phyloP scores from a whole-genome alignment of 2,113 vertebrate genomes.

The Seriola rivoliana region DNA sequence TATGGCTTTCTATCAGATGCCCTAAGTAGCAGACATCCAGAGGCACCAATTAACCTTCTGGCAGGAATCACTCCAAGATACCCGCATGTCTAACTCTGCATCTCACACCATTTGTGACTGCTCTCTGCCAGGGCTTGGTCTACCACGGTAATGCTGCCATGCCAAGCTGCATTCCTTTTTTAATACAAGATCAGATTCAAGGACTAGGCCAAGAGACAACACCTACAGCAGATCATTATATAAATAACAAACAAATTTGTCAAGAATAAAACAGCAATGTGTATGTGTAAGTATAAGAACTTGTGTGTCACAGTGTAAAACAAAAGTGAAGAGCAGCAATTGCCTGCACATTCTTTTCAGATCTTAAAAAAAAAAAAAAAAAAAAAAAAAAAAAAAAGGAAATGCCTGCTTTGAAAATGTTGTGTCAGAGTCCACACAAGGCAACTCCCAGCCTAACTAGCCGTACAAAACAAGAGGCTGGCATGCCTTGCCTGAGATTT shows the following conservation, averaged over 20 bases:
- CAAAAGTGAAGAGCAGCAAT: constrained; percentile 15
- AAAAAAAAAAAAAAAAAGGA: constrained; percentile 29
- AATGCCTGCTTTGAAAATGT: constrained; percentile 41
- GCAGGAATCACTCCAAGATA: constrained; percentile 75
- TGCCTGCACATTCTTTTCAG: background rate
- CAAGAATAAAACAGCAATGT: constrained; percentile 17
- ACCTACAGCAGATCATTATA: constrained; percentile 5
- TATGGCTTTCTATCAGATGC: constrained; percentile 71
- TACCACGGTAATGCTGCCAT: constrained; percentile 36
- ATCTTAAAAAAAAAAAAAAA: background rate
- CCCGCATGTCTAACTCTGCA: constrained; percentile 64
- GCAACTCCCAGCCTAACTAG: constrained; percentile 73
- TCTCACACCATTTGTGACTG: constrained; percentile 69
- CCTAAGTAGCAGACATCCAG: constrained; percentile 75
- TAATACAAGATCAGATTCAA: constrained; percentile 69
- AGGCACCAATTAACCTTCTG: constrained; percentile 83
- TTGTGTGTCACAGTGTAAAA: background rate
- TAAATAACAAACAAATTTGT: constrained; percentile 26
- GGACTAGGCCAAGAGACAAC: constrained; percentile 47
- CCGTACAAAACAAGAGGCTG: constrained; percentile 81
- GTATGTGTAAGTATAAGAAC: background rate
- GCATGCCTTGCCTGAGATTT: constrained; percentile 82
- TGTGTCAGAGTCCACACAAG: constrained; percentile 51
- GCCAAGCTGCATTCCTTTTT: constrained; percentile 61
- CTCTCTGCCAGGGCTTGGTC: constrained; percentile 65